A percentile compares a stretch with the other conserved stretches of the same genome.
These are phyloP conservation scores for Zalophus californianus DNA, from an alignment of 2,797 vertebrate genomes.

Conservation along the genomic window DNA sequence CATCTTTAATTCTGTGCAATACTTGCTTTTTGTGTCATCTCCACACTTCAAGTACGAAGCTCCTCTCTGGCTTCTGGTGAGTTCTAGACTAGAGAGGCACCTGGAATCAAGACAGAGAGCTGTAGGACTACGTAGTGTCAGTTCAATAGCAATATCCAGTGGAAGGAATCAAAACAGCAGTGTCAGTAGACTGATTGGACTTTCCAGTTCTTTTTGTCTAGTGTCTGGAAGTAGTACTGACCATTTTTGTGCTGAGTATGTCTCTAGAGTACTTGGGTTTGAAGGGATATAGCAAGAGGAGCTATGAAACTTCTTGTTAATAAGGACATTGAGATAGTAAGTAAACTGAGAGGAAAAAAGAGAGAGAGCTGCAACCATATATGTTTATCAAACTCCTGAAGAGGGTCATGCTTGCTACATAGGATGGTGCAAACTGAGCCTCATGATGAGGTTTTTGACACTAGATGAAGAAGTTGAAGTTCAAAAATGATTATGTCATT, in stretches of 20 bases:
- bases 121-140: neutral
- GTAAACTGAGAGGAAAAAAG: neutral
- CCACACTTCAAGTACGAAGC: neutral
- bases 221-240: neutral
- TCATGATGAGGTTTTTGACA: neutral
- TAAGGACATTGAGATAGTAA: neutral
- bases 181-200: rapidly evolving
- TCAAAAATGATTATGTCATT: neutral
- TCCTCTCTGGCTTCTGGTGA: neutral
- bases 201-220: neutral
- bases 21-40: neutral
- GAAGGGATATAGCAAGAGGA: neutral
- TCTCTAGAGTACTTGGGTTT: neutral
- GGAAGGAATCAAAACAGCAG: neutral
- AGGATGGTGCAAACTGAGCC: neutral
- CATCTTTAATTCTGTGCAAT: neutral
- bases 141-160: neutral
- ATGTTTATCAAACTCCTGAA: neutral
- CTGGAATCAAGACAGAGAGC: neutral
- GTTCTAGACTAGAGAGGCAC: neutral
- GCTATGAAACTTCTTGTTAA: neutral
- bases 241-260: neutral
- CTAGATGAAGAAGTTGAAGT: neutral
- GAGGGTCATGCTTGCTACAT: neutral
- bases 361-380: rapidly evolving